A percentile compares a stretch with the other conserved stretches of the same genome.
These are phyloP conservation scores for Oenanthe oenanthe DNA, from an alignment of 2,113 vertebrate genomes.

Conservation along the genomic window DNA sequence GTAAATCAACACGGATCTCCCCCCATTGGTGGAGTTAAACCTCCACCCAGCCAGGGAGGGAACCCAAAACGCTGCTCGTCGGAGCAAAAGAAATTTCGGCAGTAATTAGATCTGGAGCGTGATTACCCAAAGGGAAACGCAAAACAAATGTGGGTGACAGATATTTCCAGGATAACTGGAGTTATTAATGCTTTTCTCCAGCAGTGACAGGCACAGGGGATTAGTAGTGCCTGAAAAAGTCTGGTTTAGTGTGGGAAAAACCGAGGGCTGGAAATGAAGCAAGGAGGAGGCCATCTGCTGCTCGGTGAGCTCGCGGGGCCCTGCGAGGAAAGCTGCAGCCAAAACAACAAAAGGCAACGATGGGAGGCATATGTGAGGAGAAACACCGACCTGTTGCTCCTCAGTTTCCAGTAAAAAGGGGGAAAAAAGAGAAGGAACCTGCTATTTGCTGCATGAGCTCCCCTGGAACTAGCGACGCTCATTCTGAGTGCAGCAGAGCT, in stretches of 20 bases:
- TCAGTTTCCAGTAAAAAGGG: background rate
- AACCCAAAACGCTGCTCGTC: conserved; percentile 2
- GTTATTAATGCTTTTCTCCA: conserved; percentile 70
- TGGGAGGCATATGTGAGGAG: conserved; percentile 56
- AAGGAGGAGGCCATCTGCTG: conserved; percentile 65
- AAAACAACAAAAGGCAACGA: conserved; percentile 62
- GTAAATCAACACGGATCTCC: background rate
- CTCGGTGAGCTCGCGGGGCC: conserved; percentile 28
- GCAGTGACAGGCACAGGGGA: conserved; percentile 63
- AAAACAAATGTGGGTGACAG: conserved; percentile 70
- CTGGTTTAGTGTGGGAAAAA: conserved; percentile 63
- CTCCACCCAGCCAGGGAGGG: background rate
- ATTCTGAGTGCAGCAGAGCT: background rate
- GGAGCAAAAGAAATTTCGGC: conserved; percentile 60
- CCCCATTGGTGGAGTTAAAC: background rate
- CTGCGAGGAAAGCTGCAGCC: conserved; percentile 53
- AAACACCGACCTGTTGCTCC: conserved; percentile 53
- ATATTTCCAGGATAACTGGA: conserved; percentile 66
- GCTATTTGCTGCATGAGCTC: background rate
- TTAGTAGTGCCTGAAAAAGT: conserved; percentile 60
- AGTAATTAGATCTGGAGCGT: conserved; percentile 67
- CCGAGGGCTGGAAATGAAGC: conserved; percentile 62
- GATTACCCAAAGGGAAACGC: conserved; percentile 61
- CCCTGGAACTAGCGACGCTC: fast-evolving
- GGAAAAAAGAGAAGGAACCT: background rate